Evolutionary conservation across 2,888 invertebrate species (phyloP), one percentile per base, ranked within the genome.

Genomic region (Biston betularia): DNA sequence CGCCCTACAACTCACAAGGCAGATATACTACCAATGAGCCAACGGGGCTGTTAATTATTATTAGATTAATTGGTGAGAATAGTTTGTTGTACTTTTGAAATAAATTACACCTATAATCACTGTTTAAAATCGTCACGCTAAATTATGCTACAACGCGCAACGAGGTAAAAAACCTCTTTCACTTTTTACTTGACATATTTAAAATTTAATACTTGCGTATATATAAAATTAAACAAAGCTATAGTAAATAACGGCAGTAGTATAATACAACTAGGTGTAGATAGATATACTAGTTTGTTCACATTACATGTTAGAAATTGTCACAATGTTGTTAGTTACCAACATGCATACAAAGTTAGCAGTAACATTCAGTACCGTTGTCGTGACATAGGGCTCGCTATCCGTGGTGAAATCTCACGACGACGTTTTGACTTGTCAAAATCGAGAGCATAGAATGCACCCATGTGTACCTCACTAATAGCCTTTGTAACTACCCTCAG

Each of bases 341-440:
- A 73, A 73, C 71, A 73, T 68, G 55, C 65, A 63, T 68, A 67
- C 59, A 68, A 63, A 56, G 63, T 57, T 35, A 24, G 45, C 34
- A 55, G 50, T 38, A 69, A 65, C 68, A 67, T 71, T 72, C 71
- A 69, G 66, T 63, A 64, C 62, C 65, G 48, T 64, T 71, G 76
- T 87, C 86, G 87, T 89, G 87, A 87, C 82, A 73, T 71, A 72
- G 74, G 77, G 73, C 70, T 77, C 69, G 75, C 64, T 81, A 88
- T 89, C 89, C 75, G 74, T 79, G 74, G 83, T 83, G 84, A 83
- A 86, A 89, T 88, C 89, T 90, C 89, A 89, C 89, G 89, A 90
- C 79, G 69, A 74, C 75, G 58, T 59, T 67, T 54, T 40, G 49
- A 67, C 33, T 78, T 77, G 84, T 87, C 86, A 86, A 89, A 87